Percentiles rank a stretch among this genome's conserved stretches.
Conservation (phyloP, 1,140 invertebrate genomes). For the Drosophila nigrodunni region DNA sequence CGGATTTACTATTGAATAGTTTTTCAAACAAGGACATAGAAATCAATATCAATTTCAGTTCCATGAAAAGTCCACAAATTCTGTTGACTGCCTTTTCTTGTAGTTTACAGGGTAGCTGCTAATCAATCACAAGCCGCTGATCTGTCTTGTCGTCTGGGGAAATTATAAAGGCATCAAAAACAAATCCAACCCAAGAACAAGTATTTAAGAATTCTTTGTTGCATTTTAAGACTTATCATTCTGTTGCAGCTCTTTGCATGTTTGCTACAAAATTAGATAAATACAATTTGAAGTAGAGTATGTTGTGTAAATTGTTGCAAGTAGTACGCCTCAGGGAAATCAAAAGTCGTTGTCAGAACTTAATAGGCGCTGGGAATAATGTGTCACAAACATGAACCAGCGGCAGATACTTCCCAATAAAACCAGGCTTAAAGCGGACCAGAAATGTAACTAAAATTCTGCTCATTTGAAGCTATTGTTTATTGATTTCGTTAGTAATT, state of each 20-base stretch:
- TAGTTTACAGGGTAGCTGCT: conserved; percentile 6
- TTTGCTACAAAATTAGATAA: conserved; percentile 76
- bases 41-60: conserved; percentile 61
- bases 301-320: conserved; percentile 70
- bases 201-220: conserved; percentile 8
- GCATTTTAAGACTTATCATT: conserved; percentile 29
- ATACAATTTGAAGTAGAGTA: conserved; percentile 69
- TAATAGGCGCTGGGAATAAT: conserved; percentile 75
- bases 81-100: conserved; percentile 21
- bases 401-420: conserved; percentile 43
- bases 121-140: conserved; percentile 7
- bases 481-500: conserved; percentile 21
- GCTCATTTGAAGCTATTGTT: not conserved
- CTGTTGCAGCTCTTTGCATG: conserved; percentile 35
- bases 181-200: not conserved
- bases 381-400: not conserved
- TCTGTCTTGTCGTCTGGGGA: conserved; percentile 21
- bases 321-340: conserved; percentile 63
- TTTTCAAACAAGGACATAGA: conserved; percentile 66
- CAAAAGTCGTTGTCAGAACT: conserved; percentile 73
- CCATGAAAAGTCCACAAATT: conserved; percentile 19
- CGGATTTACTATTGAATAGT: conserved; percentile 63
- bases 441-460: not conserved
- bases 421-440: conserved; percentile 54
- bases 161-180: conserved; percentile 29